phyloP scores from a whole-genome alignment of 2,888 invertebrate species.

The Drosophila rubida region DNA sequence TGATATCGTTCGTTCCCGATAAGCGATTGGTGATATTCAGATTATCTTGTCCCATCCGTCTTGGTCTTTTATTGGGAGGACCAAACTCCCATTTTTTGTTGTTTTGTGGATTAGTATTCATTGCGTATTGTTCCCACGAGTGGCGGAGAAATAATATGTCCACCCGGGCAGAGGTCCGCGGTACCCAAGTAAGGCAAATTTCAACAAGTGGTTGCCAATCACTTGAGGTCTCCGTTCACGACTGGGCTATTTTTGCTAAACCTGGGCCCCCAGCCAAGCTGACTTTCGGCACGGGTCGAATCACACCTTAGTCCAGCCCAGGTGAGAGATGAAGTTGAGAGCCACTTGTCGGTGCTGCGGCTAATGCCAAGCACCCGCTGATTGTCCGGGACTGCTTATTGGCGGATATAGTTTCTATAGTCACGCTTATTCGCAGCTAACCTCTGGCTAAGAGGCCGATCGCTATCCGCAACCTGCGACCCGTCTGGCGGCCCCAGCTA shows the following conservation, averaged over 20 bases:
- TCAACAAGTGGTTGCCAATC: constrained; percentile 45
- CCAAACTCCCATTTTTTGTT: constrained; percentile 7
- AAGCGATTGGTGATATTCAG: not conserved
- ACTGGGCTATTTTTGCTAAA: constrained; percentile 49
- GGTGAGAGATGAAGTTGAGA: constrained; percentile 24
- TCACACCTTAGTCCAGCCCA: constrained; percentile 53
- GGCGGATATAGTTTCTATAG: not conserved
- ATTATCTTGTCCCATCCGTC: not conserved
- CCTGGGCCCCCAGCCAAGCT: constrained; percentile 50
- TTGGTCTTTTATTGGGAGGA: constrained; percentile 14
- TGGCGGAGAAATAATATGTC: constrained; percentile 45
- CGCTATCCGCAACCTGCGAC: constrained; percentile 64
- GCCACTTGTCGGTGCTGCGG: constrained; percentile 41
- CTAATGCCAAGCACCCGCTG: constrained; percentile 39
- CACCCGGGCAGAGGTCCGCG: constrained; percentile 57
- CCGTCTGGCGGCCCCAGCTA: constrained; percentile 55
- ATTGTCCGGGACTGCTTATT: constrained; percentile 57
- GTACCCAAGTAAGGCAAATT: constrained; percentile 46
- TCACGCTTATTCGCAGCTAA: constrained; percentile 31
- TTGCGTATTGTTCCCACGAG: constrained; percentile 43
- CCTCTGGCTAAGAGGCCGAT: constrained; percentile 40
- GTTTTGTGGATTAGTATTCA: constrained; percentile 22
- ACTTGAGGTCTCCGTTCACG: constrained; percentile 53
- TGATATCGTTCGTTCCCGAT: not conserved
- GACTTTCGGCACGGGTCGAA: constrained; percentile 54